These are phyloP conservation scores for Digitonthophagus gazella DNA, from an alignment of 2,888 invertebrate genomes.

Conservation along the genomic window DNA sequence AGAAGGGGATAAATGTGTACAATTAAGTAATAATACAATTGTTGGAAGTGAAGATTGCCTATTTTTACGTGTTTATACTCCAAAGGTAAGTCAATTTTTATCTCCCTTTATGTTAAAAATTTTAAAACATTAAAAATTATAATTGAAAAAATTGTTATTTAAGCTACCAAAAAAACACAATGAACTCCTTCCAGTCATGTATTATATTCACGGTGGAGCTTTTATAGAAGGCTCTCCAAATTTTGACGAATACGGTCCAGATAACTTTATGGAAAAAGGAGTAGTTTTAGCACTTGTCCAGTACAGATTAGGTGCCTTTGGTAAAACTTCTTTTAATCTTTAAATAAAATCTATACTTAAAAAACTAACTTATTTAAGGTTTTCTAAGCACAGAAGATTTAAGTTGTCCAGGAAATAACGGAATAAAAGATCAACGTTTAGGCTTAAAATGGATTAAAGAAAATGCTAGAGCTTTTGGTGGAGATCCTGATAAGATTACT, in stretches of 20 bases:
- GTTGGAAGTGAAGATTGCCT: slow-evolving; percentile 8
- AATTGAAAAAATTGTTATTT: background rate
- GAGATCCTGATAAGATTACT: slow-evolving; percentile 62
- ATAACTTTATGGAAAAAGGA: slow-evolving; percentile 2
- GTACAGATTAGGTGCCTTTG: slow-evolving; percentile 1
- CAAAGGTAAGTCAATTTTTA: slow-evolving; percentile 1
- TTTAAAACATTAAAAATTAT: background rate
- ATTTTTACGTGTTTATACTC: slow-evolving; percentile 56
- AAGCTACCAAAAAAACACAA: background rate
- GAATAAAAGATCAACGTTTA: slow-evolving; percentile 65
- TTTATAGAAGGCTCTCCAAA: background rate
- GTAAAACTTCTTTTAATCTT: slow-evolving; percentile 10
- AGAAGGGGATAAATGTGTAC: slow-evolving; percentile 4
- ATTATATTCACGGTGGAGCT: background rate
- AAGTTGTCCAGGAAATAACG: slow-evolving; percentile 62
- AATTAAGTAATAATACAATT: background rate
- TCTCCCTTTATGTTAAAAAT: too few species aligned
- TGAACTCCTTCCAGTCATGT: slow-evolving; percentile 13
- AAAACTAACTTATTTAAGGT: slow-evolving; percentile 3
- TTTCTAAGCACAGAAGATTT: slow-evolving; percentile 64
- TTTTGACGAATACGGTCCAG: slow-evolving; percentile 3
- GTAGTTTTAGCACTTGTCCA: background rate
- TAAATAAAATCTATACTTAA: background rate
- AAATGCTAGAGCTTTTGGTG: slow-evolving; percentile 64
- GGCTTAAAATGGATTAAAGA: slow-evolving; percentile 63